Base-by-base conservation (phyloP, 2,113 vertebrate species). In the Scopus umbretta region DNA sequence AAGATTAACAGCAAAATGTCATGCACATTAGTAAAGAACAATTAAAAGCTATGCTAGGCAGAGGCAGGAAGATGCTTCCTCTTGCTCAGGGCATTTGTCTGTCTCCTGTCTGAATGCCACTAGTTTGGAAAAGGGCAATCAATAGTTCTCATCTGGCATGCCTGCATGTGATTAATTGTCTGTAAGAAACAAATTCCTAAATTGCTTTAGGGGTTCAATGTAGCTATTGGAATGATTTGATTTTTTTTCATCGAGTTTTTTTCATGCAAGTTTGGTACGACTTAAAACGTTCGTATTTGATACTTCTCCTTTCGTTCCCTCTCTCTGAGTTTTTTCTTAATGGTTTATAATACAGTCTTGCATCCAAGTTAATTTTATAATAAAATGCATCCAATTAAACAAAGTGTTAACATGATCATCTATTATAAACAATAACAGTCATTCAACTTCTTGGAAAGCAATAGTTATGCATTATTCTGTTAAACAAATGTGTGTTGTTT, bases 71-170 rank as follows among this genome's bases (percentile, higher is more conserved):
- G 97, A 97, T 97, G 97, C 96, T 97, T 97, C 94, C 92, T 97
- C 91, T 98, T 95, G 98, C 98, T 98, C 88, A 96, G 96, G 98
- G 98, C 98, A 98, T 98, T 98, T 98, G 98, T 99, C 98, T 98
- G 98, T 98, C 98, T 99, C 97, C 97, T 98, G 98, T 98, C 98
- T 98, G 98, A 98, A 99, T 98, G 98, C 98, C 98, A 98, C 98
- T 97, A 98, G 97, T 98, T 97, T 98, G 98, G 98, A 98, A 99
- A 99, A 99, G 98, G 98, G 98, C 98, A 98, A 99, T 99, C 99
- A 98, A 99, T 99, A 99, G 98, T 98, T 98, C 98, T 99, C 98
- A 98, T 98, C 98, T 98, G 98, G 98, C 98, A 98, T 98, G 98
- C 98, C 98, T 98, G 98, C 98, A 98, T 98, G 98, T 98, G 98